A percentile compares a stretch with the other conserved stretches of the same genome.
Evolutionary conservation across 2,797 vertebrate species (phyloP).

Genomic region (Falco berigora): DNA sequence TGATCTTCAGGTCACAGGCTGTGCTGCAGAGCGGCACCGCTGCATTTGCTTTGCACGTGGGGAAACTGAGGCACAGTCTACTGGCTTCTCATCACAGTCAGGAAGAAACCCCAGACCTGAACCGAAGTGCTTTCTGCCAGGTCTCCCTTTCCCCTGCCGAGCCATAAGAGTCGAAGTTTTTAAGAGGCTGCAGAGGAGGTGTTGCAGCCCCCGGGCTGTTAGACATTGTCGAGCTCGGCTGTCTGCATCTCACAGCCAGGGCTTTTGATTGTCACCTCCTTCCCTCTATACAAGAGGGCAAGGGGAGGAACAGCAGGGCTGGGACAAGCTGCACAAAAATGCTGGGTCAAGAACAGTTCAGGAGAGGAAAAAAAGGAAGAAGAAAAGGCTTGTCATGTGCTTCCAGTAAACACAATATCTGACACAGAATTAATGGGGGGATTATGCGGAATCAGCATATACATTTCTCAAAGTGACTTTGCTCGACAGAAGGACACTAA

Average conservation of each 20-base stretch:
- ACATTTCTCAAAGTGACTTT: not conserved
- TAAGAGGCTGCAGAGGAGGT: not conserved
- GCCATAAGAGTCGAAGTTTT: not conserved
- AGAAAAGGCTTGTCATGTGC: not conserved
- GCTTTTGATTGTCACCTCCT: not conserved
- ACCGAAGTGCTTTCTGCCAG: not conserved
- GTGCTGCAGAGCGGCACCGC: not conserved
- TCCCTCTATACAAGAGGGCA: not conserved
- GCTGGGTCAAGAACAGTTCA: not conserved
- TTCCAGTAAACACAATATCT: not conserved
- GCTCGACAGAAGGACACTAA: not conserved
- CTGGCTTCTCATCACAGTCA: not conserved
- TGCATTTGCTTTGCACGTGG: not conserved
- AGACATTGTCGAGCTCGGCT: fast-evolving
- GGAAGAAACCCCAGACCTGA: not conserved
- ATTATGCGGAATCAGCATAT: not conserved
- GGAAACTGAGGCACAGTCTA: not conserved
- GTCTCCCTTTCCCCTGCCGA: not conserved
- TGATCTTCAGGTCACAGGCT: fast-evolving
- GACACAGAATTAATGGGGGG: not conserved
- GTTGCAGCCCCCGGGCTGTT: not conserved
- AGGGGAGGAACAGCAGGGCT: not conserved
- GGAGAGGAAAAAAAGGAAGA: not conserved
- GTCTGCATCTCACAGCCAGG: not conserved
- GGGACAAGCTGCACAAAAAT: not conserved